phyloP scores from a whole-genome alignment of 2,888 invertebrate genomes.

The Ferrisia virgata region DNA sequence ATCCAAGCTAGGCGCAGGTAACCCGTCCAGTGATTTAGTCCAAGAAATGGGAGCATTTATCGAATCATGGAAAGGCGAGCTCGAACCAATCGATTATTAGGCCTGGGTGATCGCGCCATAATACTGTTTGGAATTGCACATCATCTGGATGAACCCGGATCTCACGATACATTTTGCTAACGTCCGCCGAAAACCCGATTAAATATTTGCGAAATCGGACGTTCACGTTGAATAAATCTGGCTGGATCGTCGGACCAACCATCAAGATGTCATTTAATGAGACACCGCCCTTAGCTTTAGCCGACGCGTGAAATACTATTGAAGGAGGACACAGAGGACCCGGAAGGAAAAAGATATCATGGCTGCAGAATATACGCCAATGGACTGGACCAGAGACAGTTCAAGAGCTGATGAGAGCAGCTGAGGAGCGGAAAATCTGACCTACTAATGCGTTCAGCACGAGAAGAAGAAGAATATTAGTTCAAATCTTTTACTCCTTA shows the following conservation, averaged over 20 bases:
- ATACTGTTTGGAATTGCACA: conserved; percentile 51
- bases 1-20: no score
- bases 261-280: conserved; percentile 52
- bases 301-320: conserved; percentile 50
- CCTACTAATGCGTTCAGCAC: no score
- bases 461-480: no score
- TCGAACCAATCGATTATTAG: conserved; percentile 35
- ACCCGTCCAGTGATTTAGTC: no score
- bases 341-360: no score
- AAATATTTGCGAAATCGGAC: conserved; percentile 50
- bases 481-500: no score
- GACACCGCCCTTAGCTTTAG: conserved; percentile 47
- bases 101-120: conserved; percentile 50
- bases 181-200: conserved; percentile 52
- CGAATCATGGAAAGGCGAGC: conserved; percentile 52
- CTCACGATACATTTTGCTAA: conserved; percentile 53
- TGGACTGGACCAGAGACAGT: no score
- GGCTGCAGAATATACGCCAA: no score
- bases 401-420: no score
- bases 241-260: conserved; percentile 52
- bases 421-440: no score
- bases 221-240: conserved; percentile 51
- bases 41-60: no score
- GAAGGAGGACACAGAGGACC: no score
- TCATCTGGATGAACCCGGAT: conserved; percentile 50